Evolutionary conservation across 2,113 vertebrate species (phyloP).

Genomic region (Oncorhynchus keta): DNA sequence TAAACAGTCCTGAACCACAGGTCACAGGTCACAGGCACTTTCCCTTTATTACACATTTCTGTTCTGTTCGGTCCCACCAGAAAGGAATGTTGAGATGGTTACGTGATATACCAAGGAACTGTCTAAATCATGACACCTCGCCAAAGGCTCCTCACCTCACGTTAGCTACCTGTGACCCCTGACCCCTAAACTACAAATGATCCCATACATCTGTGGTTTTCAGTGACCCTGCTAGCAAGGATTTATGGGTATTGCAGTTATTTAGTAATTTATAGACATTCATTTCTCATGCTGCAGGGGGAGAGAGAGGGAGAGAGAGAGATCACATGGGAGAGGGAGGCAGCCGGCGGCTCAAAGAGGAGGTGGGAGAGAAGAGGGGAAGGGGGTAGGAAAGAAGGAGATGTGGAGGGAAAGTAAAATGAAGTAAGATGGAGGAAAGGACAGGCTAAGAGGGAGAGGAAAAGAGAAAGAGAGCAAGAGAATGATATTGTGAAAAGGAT

Average conservation of each 20-base stretch:
- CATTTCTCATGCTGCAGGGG: neutral
- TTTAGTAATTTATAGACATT: conserved; percentile 7
- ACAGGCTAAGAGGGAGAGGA: neutral
- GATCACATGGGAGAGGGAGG: neutral
- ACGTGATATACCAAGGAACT: neutral
- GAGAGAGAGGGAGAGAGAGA: conserved; percentile 1
- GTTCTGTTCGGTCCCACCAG: neutral
- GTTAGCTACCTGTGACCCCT: neutral
- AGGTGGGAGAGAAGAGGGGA: neutral
- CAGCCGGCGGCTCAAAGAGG: neutral
- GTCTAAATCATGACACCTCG: neutral
- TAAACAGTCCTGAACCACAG: neutral
- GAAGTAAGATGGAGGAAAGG: conserved; percentile 13
- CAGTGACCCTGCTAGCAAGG: conserved; percentile 9
- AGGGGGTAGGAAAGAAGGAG: neutral
- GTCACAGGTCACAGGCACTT: neutral
- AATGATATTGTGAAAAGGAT: neutral
- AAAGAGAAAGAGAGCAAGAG: neutral
- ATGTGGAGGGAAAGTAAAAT: conserved; percentile 20
- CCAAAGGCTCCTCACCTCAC: neutral
- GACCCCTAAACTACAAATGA: conserved; percentile 34
- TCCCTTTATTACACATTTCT: neutral
- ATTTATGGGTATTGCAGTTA: conserved; percentile 39
- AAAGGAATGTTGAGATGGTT: neutral
- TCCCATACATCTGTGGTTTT: conserved; percentile 14